Conservation (phyloP, 2,797 vertebrate genomes). For the Tenualosa ilisha region DNA sequence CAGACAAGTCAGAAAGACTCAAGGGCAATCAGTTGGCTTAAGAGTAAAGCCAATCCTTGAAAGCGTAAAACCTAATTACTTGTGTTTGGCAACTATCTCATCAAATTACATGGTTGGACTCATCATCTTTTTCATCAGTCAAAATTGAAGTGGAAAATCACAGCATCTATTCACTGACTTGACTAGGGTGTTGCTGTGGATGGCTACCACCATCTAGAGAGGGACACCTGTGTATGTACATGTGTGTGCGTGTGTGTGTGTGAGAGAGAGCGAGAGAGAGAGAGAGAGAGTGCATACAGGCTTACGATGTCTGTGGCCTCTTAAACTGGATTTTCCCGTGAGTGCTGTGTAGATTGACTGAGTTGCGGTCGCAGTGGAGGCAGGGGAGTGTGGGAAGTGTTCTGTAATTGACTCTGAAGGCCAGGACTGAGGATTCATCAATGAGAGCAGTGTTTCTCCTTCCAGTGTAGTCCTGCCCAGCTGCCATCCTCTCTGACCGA, state of each 20-base stretch:
- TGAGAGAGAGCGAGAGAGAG: background rate
- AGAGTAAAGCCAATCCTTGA: slow-evolving; percentile 2
- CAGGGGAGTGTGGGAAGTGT: slow-evolving; percentile 21
- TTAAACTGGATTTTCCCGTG: slow-evolving; percentile 17
- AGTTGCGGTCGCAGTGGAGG: background rate
- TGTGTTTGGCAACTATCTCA: slow-evolving; percentile 15
- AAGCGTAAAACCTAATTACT: slow-evolving; percentile 4
- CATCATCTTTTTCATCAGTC: slow-evolving; percentile 6
- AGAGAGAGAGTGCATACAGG: background rate
- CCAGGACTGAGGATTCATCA: slow-evolving; percentile 59
- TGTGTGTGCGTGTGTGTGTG: slow-evolving; percentile 2
- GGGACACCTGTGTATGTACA: background rate
- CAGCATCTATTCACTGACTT: background rate
- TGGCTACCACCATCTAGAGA: background rate
- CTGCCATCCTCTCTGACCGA: slow-evolving; percentile 48
- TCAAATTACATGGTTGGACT: background rate
- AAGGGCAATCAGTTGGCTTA: slow-evolving; percentile 14
- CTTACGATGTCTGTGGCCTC: background rate
- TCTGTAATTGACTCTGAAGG: slow-evolving; percentile 29
- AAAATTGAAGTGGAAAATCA: background rate
- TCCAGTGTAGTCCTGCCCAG: slow-evolving; percentile 54
- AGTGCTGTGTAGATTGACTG: slow-evolving; percentile 19
- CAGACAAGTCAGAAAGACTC: background rate
- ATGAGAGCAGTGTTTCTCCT: slow-evolving; percentile 59
- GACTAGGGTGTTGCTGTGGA: background rate